Evolutionary conservation across 35 echinoderm and acorn worm genomes (phyloP), one percentile per base, ranked within the genome.

Genomic region (Apostichopus japonicus): DNA sequence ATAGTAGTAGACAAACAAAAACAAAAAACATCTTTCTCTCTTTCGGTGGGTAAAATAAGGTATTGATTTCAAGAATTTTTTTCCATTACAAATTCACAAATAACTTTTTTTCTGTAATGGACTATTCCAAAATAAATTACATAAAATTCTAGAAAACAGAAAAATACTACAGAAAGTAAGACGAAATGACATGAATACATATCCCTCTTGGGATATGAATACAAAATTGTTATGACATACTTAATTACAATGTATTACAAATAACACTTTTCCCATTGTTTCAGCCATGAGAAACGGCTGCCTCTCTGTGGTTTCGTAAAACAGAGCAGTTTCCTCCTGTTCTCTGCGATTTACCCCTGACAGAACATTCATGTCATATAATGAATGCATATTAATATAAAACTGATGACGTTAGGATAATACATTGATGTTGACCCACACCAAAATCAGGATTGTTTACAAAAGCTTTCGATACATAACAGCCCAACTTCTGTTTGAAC

Each of bases 41-140:
- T 80, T 84, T 84, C 81, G 81, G 81, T 84, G 81, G 81, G 81
- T 84, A 84, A 83, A 84, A 84, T 84, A 84, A 84, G 81, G 81
- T 84, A 84, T 51, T n/a, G 57, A 22, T 84, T 84, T 57, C 57
- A 58, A 57, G 56, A 22, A 84, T 75, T 75, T 44, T 44, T 44
- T 44, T 75, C 71, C 71, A 75, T 75, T 75, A 75, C 71, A 75
- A 19, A 61, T 75, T 19, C 17, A 15, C 13, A 75, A 75, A 75
- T 7, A 67, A 67, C 19, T 67, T 54, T 16, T 33, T 22, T 23
- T 84, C n/a, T 84, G 81, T 84, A 84, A 84, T 84, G 81, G 81
- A 84, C 81, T 58, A 58, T 84, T 84, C 81, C 81, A 55, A 80
- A 84, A 84, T 84, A 84, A 84, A 84, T 84, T 84, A 84, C 53